Conservation (phyloP, 2,113 vertebrate genomes). For the Antennarius striatus region DNA sequence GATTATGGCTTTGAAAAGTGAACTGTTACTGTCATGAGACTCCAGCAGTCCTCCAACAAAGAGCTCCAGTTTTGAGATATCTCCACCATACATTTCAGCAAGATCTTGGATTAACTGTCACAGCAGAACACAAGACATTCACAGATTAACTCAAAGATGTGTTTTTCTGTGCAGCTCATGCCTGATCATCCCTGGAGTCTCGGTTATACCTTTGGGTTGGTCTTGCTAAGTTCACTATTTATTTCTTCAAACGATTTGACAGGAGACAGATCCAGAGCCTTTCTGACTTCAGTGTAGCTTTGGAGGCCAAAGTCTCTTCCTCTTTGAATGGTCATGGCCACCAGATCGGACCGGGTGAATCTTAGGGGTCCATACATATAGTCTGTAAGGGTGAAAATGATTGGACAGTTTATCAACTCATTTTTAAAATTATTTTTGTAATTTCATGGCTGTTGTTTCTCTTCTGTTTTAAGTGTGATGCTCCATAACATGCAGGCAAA, state of each 20-base stretch:
- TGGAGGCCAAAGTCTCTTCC: slow-evolving; percentile 90
- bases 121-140: slow-evolving; percentile 8
- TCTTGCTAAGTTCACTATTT: slow-evolving; percentile 68
- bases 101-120: slow-evolving; percentile 43
- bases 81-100: slow-evolving; percentile 71
- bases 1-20: slow-evolving; percentile 85
- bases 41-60: slow-evolving; percentile 89
- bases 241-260: slow-evolving; percentile 80
- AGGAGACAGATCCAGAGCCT: slow-evolving; percentile 74
- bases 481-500: too few species aligned
- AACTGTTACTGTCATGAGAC: slow-evolving; percentile 67
- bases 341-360: slow-evolving; percentile 86
- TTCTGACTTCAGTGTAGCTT: slow-evolving; percentile 82
- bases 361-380: slow-evolving; percentile 91
- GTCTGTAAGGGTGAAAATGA: slow-evolving; percentile 75
- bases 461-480: neutral
- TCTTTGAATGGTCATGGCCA: slow-evolving; percentile 87
- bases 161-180: neutral
- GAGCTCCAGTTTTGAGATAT: slow-evolving; percentile 84
- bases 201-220: slow-evolving; percentile 68
- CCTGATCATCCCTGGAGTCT: neutral
- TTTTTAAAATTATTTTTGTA: neutral
- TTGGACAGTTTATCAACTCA: too few species aligned
- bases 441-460: neutral
- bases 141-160: neutral